A percentile compares a stretch with the other conserved stretches of the same genome.
Evolutionary conservation across 1,140 invertebrate genomes (phyloP).

Genomic region (Achroia grisella): DNA sequence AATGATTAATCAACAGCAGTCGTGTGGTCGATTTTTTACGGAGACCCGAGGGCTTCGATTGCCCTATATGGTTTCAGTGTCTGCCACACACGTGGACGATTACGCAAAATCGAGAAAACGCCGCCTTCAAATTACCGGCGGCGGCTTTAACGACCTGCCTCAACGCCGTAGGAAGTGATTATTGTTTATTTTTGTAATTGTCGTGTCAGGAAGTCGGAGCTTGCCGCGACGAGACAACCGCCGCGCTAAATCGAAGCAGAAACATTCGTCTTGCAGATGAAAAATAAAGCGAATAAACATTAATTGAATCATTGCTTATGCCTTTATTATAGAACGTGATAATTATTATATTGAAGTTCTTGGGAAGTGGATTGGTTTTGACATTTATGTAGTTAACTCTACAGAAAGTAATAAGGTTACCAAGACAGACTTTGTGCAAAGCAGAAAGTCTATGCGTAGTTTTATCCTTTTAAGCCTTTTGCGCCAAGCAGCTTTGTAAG

Average conservation of each 20-base stretch:
- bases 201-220: constrained; percentile 48
- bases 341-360: too few species aligned
- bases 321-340: too few species aligned
- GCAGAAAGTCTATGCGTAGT: too few species aligned
- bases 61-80: constrained; percentile 30
- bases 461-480: too few species aligned
- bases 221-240: constrained; percentile 13
- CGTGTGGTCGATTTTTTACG: constrained; percentile 1
- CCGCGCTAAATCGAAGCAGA: constrained; percentile 18
- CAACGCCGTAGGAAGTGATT: constrained; percentile 60
- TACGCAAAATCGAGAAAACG: constrained; percentile 30
- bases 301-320: constrained; percentile 26
- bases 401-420: too few species aligned
- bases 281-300: constrained; percentile 54
- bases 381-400: too few species aligned
- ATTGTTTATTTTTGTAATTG: constrained; percentile 68
- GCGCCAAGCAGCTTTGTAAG: too few species aligned
- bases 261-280: too few species aligned
- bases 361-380: too few species aligned
- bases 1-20: constrained; percentile 14
- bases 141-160: constrained; percentile 37
- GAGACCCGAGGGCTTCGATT: neutral
- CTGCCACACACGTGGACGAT: constrained; percentile 43
- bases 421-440: too few species aligned
- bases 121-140: constrained; percentile 46